Evolutionary conservation across 2,113 vertebrate species (phyloP), one percentile per base, ranked within the genome.

Genomic region (Callipepla squamata): DNA sequence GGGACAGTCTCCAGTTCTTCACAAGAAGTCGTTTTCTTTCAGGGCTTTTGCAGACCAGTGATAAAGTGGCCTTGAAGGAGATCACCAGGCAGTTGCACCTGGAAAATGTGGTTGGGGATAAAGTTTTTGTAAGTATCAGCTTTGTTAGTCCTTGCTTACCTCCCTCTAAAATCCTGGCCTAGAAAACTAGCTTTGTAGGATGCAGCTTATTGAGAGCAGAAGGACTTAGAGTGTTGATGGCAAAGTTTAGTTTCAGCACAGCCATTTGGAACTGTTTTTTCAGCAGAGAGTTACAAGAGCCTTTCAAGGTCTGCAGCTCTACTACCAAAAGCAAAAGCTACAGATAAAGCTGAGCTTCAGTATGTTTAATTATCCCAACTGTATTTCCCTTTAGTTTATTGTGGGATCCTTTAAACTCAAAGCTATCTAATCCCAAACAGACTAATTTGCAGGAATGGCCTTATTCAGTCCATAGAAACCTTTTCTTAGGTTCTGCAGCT

Each of bases 51-150:
- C 99, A 99, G 97, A 99, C 98, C 3, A 98, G 98, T 42, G 99
- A 99, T 91, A 98, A 97, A 95, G 98, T 99, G 85, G 99, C 99
- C 20, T 96, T 99, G 21, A 99, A 98, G 87, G 99, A 99, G 97
- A 99, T 99, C 89, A 99, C 99, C 32, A 98, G 98, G 16, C 99
- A 99, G 77, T 96, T 99, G 82, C 97, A 98, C 42, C 97, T 99
- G 94, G 99, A 99, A 96, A 99, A 99, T 23, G 99, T 98, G 42
- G 99, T 99, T 32, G 99, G 98, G 30, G 99, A 99, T 96, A 99
- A 98, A 98, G 99, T 99, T 80, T 99, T 99, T 98, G 99, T 99
- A 95, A 98, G 99, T 98, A 47, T 36, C 45, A 19, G 28, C 36
- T 79, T 25, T 1, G n/a, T 40, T 63, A 12, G 12, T 47, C 50